Evolutionary conservation across 2,113 vertebrate genomes (phyloP), one percentile per base, ranked within the genome.

Genomic region (Esox niger): DNA sequence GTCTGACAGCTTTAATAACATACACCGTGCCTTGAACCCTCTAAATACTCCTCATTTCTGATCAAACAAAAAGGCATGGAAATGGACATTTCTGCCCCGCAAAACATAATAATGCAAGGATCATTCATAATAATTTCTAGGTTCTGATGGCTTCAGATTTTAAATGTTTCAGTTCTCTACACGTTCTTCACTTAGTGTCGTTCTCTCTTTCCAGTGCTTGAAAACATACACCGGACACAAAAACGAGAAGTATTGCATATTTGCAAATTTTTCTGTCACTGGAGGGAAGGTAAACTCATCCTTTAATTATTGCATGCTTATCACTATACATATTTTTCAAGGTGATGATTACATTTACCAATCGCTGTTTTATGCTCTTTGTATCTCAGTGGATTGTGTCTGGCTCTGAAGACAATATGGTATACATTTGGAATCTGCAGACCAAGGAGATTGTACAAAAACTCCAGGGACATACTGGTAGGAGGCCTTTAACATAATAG

Each of bases 371-470:
- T 33, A 20, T 15, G 61, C 2, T 26, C 17, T 43, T n/a, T 29
- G 0, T 4, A 4, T 27, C 17, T 1, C 74, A 99, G 97, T 99
- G 97, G 97, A 99, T 99, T 0, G 97, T 99, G 74, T 99, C 97
- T 0, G 97, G 97, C 55, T 99, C 97, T 0, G 97, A 99, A 84
- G 97, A 99, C 87, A 98, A 98, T 90, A 92, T 98, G 89, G 97
- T 99, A 74, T 98, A 99, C 66, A 96, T 99, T 68, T 99, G 97
- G 97, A 99, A 99, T 90, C 92, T 99, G 75, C 97, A 99, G 90
- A 99, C 97, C 0, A 99, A 99, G 91, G 97, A 99, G 94, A 95
- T 99, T 0, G 97, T 98, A 77, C 97, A 99, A 94, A 99, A 99
- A 76, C 85, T 99, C 74, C 97, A 98, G 79, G 96, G 97, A 21